Conservation (phyloP, 2,797 vertebrate species). For the Arremon brunneinucha region DNA sequence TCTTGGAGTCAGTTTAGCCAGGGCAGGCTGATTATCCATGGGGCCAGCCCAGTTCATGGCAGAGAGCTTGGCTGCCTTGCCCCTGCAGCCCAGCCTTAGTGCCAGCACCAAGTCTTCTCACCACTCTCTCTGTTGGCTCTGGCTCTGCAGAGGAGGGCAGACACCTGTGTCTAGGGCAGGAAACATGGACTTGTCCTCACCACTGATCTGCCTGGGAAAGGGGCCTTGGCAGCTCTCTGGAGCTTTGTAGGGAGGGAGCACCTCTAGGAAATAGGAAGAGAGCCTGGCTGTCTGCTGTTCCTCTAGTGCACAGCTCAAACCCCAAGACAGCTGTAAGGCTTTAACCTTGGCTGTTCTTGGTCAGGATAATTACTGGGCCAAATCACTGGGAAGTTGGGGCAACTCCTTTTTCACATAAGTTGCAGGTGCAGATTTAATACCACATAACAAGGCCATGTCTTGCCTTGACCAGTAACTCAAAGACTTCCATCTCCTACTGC, state of each 20-base stretch:
- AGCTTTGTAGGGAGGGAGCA: neutral
- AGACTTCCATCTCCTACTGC: neutral
- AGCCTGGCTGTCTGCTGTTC: neutral
- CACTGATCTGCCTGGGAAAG: neutral
- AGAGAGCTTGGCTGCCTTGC: neutral
- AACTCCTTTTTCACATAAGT: neutral
- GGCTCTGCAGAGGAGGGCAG: neutral
- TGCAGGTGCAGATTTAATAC: neutral
- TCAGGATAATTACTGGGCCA: neutral
- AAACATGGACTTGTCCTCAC: neutral
- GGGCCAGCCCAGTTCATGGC: neutral
- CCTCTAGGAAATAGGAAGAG: neutral
- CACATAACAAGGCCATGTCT: neutral
- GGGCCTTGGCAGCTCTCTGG: neutral
- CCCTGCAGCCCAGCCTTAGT: neutral
- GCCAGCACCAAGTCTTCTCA: neutral
- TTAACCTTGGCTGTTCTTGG: neutral
- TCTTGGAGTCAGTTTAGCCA: neutral
- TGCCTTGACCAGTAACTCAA: neutral
- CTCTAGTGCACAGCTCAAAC: neutral
- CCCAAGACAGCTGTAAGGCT: neutral
- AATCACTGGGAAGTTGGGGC: neutral
- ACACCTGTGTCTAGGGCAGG: neutral
- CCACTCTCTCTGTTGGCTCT: neutral
- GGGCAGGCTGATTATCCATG: neutral